Evolutionary conservation across 2,888 invertebrate species (phyloP), one percentile per base, ranked within the genome.

Genomic region (Tineola bisselliella): DNA sequence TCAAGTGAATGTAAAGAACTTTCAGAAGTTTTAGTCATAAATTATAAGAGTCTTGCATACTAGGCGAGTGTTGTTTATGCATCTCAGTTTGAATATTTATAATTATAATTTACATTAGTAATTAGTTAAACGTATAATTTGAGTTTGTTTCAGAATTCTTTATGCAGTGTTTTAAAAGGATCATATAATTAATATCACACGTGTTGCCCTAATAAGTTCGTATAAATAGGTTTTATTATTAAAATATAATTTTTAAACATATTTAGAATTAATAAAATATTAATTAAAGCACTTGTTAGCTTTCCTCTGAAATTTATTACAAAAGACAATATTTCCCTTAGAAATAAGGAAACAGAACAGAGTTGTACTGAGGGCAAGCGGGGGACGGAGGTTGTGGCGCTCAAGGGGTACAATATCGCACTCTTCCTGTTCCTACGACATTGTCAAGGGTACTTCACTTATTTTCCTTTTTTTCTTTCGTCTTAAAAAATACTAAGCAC

Each of bases 271-370:
- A 58, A 58, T 58, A 33, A 33, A 58, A 58, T 33, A 58, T 33
- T 58, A 33, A 58, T 58, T 31, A 33, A 58, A 19, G 8, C n/a
- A 58, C 58, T 58, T 58, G 58, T 58, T 58, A 33, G 58, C 58
- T 58, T 58, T 58, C 17, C 58, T 33, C n/a, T 33, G 33, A 58
- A 58, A 33, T 58, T 58, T 58, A 56, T 56, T 56, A 56, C 56
- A 33, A 58, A 58, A 33, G 33, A 58, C 58, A 58, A 58, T 33
- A 58, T 58, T 58, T 58, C 33, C 58, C 33, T 33, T 33, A 33
- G 33, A 13, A 33, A 58, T 33, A 33, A 19, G 58, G 33, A 33
- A 33, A 58, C 18, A 48, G 48, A 18, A 15, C 25, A 25, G 54
- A 54, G 54, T 18, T 48, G 48, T 13, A 48, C 48, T 17, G 17